A percentile compares a stretch with the other conserved stretches of the same genome.
phyloP scores from a whole-genome alignment of 2,888 invertebrate species.

The Drosophila mayaguana region DNA sequence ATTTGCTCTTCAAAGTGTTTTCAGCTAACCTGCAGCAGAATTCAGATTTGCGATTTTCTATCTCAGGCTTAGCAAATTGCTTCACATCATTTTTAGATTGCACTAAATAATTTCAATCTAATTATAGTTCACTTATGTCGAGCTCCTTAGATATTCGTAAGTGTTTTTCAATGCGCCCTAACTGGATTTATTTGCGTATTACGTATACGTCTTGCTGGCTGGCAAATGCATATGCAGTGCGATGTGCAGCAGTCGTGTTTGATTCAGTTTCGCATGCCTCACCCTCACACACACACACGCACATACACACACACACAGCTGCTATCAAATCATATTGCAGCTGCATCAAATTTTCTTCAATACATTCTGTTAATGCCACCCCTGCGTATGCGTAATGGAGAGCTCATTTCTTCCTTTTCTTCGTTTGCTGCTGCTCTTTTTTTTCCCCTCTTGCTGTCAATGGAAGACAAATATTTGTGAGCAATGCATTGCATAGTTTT shows the following conservation, averaged over 20 bases:
- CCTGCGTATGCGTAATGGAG: constrained; percentile 50
- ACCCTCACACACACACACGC: not conserved
- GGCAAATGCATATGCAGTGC: constrained; percentile 33
- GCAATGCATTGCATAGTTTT: constrained; percentile 28
- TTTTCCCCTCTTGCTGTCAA: constrained; percentile 30
- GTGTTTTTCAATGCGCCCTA: constrained; percentile 12
- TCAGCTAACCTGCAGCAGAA: not conserved
- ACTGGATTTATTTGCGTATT: constrained; percentile 21
- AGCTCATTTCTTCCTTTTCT: constrained; percentile 5
- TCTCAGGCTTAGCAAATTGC: not conserved
- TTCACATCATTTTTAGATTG: not conserved
- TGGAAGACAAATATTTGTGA: constrained; percentile 55
- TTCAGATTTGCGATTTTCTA: too few relatives aligned
- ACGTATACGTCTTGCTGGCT: constrained; percentile 37
- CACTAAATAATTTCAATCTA: not conserved
- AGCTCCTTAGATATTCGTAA: not conserved
- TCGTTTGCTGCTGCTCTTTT: not conserved
- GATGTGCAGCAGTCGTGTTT: constrained; percentile 7
- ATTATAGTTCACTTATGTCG: constrained; percentile 2
- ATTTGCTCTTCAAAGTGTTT: not conserved
- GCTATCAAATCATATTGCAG: constrained; percentile 23
- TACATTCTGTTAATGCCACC: not conserved
- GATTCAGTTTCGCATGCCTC: constrained; percentile 6
- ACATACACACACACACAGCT: not conserved
- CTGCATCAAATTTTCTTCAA: constrained; percentile 27